phyloP scores from a whole-genome alignment of 2,113 vertebrate genomes.

The Lophotis ruficrista region DNA sequence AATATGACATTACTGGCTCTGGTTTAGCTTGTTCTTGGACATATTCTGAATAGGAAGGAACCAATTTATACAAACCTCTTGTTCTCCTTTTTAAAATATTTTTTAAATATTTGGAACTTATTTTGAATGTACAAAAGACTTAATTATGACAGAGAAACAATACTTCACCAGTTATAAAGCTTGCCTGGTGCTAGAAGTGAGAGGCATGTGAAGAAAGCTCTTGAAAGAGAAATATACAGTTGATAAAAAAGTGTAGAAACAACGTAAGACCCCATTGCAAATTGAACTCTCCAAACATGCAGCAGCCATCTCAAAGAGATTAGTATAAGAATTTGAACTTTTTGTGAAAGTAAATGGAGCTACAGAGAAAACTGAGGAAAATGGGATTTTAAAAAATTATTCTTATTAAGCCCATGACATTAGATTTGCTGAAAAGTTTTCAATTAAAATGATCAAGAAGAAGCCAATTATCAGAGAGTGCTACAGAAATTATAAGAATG shows the following conservation, averaged over 20 bases:
- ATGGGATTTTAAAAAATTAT: background rate
- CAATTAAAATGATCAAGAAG: constrained; percentile 52
- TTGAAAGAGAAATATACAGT: background rate
- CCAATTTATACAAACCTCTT: background rate
- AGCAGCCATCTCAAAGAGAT: background rate
- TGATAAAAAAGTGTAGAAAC: background rate
- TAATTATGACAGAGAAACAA: background rate
- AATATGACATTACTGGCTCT: accelerated
- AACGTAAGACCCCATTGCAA: background rate
- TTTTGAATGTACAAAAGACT: background rate
- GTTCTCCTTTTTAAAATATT: background rate
- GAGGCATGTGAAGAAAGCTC: background rate
- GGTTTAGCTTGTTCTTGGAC: background rate
- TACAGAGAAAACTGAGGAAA: constrained; percentile 12
- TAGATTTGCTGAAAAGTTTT: constrained; percentile 26
- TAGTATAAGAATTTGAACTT: background rate
- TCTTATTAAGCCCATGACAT: constrained; percentile 7
- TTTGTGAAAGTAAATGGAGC: background rate
- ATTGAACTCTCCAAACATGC: background rate
- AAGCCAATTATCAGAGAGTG: constrained; percentile 11
- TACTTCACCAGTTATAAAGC: background rate
- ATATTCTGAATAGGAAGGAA: background rate
- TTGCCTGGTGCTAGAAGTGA: background rate
- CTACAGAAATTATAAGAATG: constrained; percentile 44
- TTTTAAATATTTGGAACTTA: background rate